A percentile compares a stretch with the other conserved stretches of the same genome.
These are phyloP conservation scores for Desoria tigrina DNA, from an alignment of 2,888 invertebrate genomes.

Conservation along the genomic window DNA sequence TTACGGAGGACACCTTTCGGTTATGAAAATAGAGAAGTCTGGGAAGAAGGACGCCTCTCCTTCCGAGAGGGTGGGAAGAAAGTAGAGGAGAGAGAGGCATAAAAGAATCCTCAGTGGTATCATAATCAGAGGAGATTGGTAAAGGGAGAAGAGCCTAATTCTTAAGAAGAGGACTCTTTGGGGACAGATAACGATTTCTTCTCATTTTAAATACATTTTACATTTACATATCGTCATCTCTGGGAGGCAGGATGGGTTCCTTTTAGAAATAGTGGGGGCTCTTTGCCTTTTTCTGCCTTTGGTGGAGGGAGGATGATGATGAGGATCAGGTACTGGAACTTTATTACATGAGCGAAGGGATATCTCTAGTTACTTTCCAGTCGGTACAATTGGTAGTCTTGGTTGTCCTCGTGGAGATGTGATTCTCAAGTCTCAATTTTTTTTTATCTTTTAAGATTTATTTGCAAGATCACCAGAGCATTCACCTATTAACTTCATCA, in stretches of 20 bases:
- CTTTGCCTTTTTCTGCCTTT: no score
- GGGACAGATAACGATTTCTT: constrained; percentile 43
- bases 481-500: constrained; percentile 5
- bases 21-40: constrained; percentile 14
- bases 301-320: no score
- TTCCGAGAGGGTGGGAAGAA: not conserved
- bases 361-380: not conserved
- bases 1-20: constrained; percentile 12
- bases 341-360: no score
- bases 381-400: not conserved
- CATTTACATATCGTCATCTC: constrained; percentile 21
- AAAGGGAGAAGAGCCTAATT: constrained; percentile 38
- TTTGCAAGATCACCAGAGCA: constrained; percentile 7
- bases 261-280: no score
- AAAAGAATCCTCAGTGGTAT: constrained; percentile 35
- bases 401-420: no score
- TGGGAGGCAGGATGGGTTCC: not conserved
- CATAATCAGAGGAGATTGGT: constrained; percentile 39
- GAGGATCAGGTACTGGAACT: no score
- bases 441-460: constrained; percentile 11
- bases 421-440: no score
- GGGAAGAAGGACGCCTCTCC: not conserved
- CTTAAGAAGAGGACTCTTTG: constrained; percentile 40
- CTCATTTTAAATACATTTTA: constrained; percentile 41
- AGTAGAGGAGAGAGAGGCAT: constrained; percentile 8